These are phyloP conservation scores for Dasypolia templi DNA, from an alignment of 2,888 invertebrate genomes.

Conservation along the genomic window DNA sequence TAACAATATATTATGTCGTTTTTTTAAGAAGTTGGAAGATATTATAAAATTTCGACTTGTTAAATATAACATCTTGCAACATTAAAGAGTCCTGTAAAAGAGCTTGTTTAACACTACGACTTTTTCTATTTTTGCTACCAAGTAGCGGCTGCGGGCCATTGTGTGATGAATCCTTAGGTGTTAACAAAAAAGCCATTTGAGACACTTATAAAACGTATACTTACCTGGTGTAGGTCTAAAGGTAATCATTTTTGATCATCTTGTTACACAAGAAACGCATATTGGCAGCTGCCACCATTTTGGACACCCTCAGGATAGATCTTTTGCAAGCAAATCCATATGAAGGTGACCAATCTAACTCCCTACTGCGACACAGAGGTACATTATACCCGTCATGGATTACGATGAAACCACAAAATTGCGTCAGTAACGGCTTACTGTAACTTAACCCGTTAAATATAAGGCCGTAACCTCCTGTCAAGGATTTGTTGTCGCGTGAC, in stretches of 20 bases:
- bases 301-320: neutral
- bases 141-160: neutral
- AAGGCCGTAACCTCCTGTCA: conserved; percentile 10
- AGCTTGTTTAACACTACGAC: neutral
- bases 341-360: conserved; percentile 13
- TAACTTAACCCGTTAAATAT: too few species aligned
- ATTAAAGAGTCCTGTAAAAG: neutral
- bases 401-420: too few species aligned
- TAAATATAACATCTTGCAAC: neutral
- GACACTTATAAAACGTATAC: too few species aligned
- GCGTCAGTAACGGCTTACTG: too few species aligned
- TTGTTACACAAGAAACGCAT: neutral
- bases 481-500: conserved; percentile 22
- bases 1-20: neutral
- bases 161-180: too few species aligned
- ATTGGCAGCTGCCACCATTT: neutral
- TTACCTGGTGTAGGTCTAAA: too few species aligned
- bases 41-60: neutral
- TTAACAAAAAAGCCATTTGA: too few species aligned
- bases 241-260: neutral
- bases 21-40: neutral
- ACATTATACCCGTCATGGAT: conserved; percentile 43
- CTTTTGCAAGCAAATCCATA: neutral
- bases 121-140: neutral
- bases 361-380: conserved; percentile 11